A percentile compares a stretch with the other conserved stretches of the same genome.
Evolutionary conservation across 2,888 invertebrate genomes (phyloP).

Genomic region (Archips crataeganus): DNA sequence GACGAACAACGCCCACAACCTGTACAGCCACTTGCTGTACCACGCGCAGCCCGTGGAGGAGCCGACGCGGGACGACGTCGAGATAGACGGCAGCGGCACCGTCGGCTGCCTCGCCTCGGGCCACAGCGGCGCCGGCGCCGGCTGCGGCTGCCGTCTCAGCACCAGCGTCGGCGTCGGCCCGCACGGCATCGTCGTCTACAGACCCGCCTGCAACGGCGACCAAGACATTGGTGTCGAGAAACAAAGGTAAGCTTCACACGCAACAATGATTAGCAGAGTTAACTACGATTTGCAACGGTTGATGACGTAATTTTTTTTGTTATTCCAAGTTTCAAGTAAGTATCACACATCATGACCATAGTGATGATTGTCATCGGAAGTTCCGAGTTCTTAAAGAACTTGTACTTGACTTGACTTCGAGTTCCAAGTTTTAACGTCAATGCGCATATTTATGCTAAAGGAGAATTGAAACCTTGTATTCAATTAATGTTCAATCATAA

Average conservation of each 20-base stretch:
- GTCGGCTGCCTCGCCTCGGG: slow-evolving; percentile 79
- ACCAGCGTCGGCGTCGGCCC: slow-evolving; percentile 92
- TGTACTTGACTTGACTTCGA: neutral
- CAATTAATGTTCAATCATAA: neutral
- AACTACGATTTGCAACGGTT: too few relatives aligned
- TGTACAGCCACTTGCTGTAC: slow-evolving; percentile 90
- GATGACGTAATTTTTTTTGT: too few relatives aligned
- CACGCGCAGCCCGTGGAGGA: slow-evolving; percentile 86
- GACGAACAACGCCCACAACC: slow-evolving; percentile 89
- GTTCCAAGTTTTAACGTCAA: neutral
- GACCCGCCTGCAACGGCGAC: slow-evolving; percentile 81
- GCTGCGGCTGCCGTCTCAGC: slow-evolving; percentile 80
- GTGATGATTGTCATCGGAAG: neutral
- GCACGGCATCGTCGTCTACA: slow-evolving; percentile 91
- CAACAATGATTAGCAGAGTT: too few relatives aligned
- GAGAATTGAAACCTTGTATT: neutral
- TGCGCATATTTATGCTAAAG: neutral
- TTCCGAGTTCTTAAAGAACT: neutral
- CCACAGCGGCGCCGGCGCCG: slow-evolving; percentile 70
- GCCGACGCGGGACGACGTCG: slow-evolving; percentile 75
- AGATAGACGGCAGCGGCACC: slow-evolving; percentile 78
- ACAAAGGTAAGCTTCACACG: slow-evolving; percentile 77
- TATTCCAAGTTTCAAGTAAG: too few relatives aligned
- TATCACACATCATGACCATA: neutral
- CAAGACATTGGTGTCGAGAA: slow-evolving; percentile 88